Conservation (phyloP, 1,140 invertebrate genomes). For the Heterodera schachtii region DNA sequence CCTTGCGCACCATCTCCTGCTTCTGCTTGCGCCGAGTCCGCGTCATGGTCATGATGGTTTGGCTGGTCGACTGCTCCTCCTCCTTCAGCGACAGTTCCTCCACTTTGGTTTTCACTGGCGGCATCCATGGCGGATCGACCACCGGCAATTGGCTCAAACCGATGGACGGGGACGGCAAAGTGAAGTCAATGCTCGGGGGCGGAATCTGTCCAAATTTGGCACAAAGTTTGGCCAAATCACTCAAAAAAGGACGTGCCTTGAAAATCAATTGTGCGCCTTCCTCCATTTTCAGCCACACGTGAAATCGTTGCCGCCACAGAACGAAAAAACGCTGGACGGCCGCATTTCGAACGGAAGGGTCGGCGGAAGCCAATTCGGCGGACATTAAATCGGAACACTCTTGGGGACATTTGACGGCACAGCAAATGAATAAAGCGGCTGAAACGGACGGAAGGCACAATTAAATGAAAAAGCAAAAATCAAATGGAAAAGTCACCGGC, state of each 20-base stretch:
- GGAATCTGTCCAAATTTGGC: conserved; percentile 69
- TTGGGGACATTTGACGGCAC: conserved; percentile 83
- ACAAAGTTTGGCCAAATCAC: background rate
- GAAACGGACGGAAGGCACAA: conserved; percentile 67
- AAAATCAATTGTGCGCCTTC: conserved; percentile 90
- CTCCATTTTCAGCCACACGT: conserved; percentile 98
- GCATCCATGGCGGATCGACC: conserved; percentile 97
- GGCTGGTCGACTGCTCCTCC: conserved; percentile 86
- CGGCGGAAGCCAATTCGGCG: conserved; percentile 79
- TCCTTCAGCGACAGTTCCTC: conserved; percentile 99
- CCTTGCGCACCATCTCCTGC: conserved; percentile 92
- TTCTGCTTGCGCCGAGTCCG: conserved; percentile 98
- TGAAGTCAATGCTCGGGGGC: conserved; percentile 97
- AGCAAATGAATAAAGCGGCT: conserved; percentile 87
- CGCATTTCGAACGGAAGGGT: conserved; percentile 77
- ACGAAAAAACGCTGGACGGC: conserved; percentile 83
- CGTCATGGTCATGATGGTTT: conserved; percentile 92
- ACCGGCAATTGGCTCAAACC: conserved; percentile 85
- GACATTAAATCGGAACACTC: conserved; percentile 85
- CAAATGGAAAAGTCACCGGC: conserved; percentile 3
- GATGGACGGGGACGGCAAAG: conserved; percentile 94
- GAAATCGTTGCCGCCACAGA: conserved; percentile 93
- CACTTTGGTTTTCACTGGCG: conserved; percentile 93
- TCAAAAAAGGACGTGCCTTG: conserved; percentile 70
- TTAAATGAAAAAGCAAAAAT: conserved; percentile 65